phyloP scores from a whole-genome alignment of 64 coral and sea anemone species.

The Orbicella faveolata region DNA sequence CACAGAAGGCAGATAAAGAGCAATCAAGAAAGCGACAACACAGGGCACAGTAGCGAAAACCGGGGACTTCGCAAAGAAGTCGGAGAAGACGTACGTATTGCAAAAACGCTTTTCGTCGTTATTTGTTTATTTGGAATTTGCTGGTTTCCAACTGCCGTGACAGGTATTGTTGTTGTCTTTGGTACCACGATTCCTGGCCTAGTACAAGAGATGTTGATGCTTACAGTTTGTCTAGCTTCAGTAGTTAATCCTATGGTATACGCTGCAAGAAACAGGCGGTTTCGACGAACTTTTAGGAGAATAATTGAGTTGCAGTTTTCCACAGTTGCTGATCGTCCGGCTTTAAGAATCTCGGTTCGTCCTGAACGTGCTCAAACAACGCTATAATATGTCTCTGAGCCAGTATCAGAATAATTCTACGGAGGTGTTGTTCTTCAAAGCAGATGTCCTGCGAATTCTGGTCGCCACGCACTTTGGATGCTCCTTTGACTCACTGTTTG shows the following conservation, averaged over 20 bases:
- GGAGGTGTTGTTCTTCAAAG: too few species aligned
- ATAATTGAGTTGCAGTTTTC: background rate
- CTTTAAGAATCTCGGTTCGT: background rate
- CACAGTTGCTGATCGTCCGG: background rate
- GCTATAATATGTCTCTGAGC: background rate
- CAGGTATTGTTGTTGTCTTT: background rate
- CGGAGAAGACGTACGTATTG: conserved; percentile 16
- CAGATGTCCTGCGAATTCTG: too few species aligned
- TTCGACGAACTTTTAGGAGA: background rate
- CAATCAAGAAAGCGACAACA: background rate
- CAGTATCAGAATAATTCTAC: too few species aligned
- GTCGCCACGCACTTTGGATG: too few species aligned
- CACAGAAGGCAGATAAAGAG: conserved; percentile 26
- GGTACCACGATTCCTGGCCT: background rate
- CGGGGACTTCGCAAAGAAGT: background rate
- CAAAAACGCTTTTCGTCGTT: conserved; percentile 21
- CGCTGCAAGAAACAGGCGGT: conserved; percentile 11
- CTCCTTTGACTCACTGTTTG: too few species aligned
- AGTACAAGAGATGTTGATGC: background rate
- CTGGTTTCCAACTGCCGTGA: conserved; percentile 16
- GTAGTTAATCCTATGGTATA: conserved; percentile 18
- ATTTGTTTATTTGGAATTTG: conserved; percentile 16
- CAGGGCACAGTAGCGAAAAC: too few species aligned
- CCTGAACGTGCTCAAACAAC: background rate
- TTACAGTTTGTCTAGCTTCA: conserved; percentile 24